phyloP scores from a whole-genome alignment of 2,888 invertebrate genomes.

The Clitarchus hookeri region DNA sequence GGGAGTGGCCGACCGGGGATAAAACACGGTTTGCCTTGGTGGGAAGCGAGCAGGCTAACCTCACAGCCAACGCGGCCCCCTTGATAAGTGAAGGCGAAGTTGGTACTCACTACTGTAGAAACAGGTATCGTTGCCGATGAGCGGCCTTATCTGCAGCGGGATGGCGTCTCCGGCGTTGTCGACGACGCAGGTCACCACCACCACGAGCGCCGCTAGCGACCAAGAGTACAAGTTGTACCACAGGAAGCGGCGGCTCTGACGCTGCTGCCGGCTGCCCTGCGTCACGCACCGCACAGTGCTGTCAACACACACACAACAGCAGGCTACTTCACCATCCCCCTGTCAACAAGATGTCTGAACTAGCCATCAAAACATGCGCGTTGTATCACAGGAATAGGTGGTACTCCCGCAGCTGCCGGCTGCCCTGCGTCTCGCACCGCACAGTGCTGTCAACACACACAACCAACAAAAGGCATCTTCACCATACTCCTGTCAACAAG shows the following conservation, averaged over 20 bases:
- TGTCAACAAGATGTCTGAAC: not conserved
- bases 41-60: no score
- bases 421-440: no score
- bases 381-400: no score
- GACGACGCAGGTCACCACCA: constrained; percentile 50
- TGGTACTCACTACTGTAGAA: not conserved
- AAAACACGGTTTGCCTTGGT: no score
- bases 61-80: no score
- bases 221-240: constrained; percentile 74
- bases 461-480: no score
- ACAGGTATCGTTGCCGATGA: not conserved
- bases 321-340: not conserved
- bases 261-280: constrained; percentile 27
- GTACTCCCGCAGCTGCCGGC: no score
- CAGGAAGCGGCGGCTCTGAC: constrained; percentile 56
- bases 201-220: constrained; percentile 65
- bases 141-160: not conserved
- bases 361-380: not conserved
- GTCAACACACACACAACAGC: not conserved
- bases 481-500: not conserved
- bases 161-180: not conserved
- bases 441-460: no score
- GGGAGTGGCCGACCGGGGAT: no score
- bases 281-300: constrained; percentile 24
- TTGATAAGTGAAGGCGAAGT: not conserved